A percentile compares a stretch with the other conserved stretches of the same genome.
These are phyloP conservation scores for Sinosuthora webbiana DNA, from an alignment of 2,113 vertebrate genomes.

Conservation along the genomic window DNA sequence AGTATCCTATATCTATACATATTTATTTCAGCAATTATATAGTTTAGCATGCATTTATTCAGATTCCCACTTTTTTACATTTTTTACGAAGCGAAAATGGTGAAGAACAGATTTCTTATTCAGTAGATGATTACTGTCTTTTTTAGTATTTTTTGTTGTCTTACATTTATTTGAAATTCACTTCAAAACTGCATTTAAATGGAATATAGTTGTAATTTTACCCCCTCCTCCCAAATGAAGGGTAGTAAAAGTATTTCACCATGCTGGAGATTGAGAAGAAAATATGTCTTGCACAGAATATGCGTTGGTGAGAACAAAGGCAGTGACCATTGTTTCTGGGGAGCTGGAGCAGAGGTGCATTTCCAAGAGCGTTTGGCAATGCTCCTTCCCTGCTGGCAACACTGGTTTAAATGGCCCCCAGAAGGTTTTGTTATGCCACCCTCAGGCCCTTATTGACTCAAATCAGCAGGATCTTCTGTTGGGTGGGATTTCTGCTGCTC, in stretches of 20 bases:
- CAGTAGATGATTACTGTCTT: conserved; percentile 29
- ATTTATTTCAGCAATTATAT: conserved; percentile 64
- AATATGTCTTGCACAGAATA: conserved; percentile 1
- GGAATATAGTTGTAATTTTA: conserved; percentile 5
- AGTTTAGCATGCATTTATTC: conserved; percentile 59
- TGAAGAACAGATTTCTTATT: conserved; percentile 59
- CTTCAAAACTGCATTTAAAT: conserved; percentile 8
- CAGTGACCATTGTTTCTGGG: background rate
- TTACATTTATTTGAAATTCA: conserved; percentile 23
- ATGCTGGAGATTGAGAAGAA: background rate
- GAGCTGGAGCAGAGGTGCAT: background rate
- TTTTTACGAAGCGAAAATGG: conserved; percentile 33
- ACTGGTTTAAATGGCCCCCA: background rate
- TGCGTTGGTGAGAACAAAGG: background rate
- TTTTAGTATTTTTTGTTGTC: background rate
- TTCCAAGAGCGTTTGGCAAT: background rate
- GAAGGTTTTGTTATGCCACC: background rate
- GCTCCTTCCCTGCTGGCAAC: background rate
- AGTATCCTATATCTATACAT: conserved; percentile 65
- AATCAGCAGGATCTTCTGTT: background rate
- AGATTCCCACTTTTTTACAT: conserved; percentile 20
- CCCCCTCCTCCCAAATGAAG: background rate
- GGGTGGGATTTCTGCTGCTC: background rate
- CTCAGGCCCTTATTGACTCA: background rate
- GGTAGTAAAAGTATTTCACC: background rate